Evolutionary conservation across 1,140 invertebrate genomes (phyloP), one percentile per base, ranked within the genome.

Genomic region (Polypedilum vanderplanki): DNA sequence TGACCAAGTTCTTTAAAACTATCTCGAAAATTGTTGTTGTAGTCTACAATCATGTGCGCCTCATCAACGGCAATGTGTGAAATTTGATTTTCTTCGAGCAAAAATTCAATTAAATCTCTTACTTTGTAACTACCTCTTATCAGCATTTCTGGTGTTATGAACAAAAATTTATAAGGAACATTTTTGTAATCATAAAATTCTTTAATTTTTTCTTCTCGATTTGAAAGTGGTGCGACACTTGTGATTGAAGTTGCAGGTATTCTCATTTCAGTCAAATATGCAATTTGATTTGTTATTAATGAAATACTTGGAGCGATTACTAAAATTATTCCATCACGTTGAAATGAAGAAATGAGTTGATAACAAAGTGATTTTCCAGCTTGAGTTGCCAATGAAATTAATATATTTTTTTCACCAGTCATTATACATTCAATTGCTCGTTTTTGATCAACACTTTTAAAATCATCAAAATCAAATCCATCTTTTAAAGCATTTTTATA

Each of bases 281-380:
- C 46, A 12, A 57, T 12, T 57, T 57, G 46, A 57, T 57, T 57
- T 4, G 46, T 57, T 4, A 57, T 57, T 15, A 57, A 12, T 57
- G 46, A 57, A 57, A 57, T 57, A 57, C 15, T 57, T 57, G 46
- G 46, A 15, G 46, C 12, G n/a, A 57, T 57, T 4, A 57, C 12
- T n/a, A 57, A n/a, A 15, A 57, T n/a, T 4, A 57, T n/a, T n/a
- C 46, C 46, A n/a, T 12, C 12, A n/a, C 46, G 12, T 57, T 57
- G 46, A 15, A 57, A n/a, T 1, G 46, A 12, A n/a, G 46, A n/a
- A n/a, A 12, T 8, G 0, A 57, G 10, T 57, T 57, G 46, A 57
- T 57, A 57, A 15, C 46, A 57, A 57, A 57, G 46, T 15, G 46
- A 57, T n/a, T 57, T 57, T 57, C 46, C 46, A 57, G 46, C 46